A percentile compares a stretch with the other conserved stretches of the same genome.
These are phyloP conservation scores for Athalia cordata DNA, from an alignment of 2,888 invertebrate genomes.

Conservation along the genomic window DNA sequence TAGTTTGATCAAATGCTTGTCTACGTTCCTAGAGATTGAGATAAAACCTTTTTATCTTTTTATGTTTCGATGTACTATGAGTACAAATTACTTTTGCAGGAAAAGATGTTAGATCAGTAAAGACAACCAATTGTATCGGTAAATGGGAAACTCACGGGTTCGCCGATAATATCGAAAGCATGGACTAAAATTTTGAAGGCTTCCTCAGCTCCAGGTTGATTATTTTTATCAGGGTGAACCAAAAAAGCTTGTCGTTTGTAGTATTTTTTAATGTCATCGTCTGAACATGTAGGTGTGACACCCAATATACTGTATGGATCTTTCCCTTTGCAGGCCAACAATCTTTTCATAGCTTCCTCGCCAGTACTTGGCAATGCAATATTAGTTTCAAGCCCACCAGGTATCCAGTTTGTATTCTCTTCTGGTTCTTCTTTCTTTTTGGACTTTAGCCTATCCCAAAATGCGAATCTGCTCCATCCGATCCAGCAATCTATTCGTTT, in stretches of 20 bases:
- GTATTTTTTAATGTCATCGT: conserved; percentile 95
- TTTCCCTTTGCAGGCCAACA: conserved; percentile 94
- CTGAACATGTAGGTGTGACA: conserved; percentile 89
- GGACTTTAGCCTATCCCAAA: conserved; percentile 77
- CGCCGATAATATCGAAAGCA: conserved; percentile 96
- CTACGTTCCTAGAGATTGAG: conserved; percentile 79
- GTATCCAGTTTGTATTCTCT: conserved; percentile 73
- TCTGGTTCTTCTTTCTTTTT: conserved; percentile 71
- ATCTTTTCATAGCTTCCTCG: conserved; percentile 95
- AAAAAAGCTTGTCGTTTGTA: conserved; percentile 95
- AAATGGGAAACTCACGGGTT: conserved; percentile 79
- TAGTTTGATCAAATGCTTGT: conserved; percentile 83
- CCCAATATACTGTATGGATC: conserved; percentile 96
- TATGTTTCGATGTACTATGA: neutral
- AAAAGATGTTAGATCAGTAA: neutral
- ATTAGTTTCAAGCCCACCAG: conserved; percentile 80
- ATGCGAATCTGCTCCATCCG: conserved; percentile 77
- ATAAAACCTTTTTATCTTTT: conserved; percentile 22
- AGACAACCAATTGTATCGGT: neutral
- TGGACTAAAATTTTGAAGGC: conserved; percentile 97
- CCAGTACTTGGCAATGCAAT: conserved; percentile 91
- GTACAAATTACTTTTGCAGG: neutral
- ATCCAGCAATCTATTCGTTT: conserved; percentile 76
- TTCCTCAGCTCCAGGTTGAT: conserved; percentile 95
- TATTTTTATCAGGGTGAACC: conserved; percentile 97